phyloP scores from a whole-genome alignment of 2,797 vertebrate genomes.

The Sebastes aleutianus region DNA sequence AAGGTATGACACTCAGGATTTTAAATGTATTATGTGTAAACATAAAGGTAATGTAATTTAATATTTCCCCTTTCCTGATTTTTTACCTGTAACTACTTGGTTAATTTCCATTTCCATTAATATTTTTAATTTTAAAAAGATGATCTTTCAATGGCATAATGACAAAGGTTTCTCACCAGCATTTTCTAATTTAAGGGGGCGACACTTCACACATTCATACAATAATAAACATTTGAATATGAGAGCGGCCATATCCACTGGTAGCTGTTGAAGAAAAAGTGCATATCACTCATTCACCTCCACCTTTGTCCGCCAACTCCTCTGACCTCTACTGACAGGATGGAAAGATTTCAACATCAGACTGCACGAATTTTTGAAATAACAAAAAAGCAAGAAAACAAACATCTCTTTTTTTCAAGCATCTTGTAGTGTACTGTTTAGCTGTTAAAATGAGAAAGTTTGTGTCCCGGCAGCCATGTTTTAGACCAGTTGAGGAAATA shows the following conservation, averaged over 20 bases:
- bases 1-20: slow-evolving; percentile 82
- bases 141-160: background rate
- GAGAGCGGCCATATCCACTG: too few species aligned
- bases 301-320: background rate
- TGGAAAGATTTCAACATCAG: background rate
- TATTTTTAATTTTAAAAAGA: background rate
- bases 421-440: too few species aligned
- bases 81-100: background rate
- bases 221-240: background rate
- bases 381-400: background rate
- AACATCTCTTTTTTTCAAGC: background rate
- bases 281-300: too few species aligned
- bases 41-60: too few species aligned
- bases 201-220: background rate
- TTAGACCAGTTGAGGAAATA: too few species aligned
- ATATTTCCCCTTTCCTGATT: background rate
- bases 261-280: too few species aligned
- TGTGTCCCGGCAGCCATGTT: too few species aligned
- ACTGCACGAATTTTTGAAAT: background rate
- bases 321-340: background rate
- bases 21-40: too few species aligned
- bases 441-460: too few species aligned
- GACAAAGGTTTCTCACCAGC: background rate
- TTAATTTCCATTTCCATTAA: background rate
- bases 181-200: background rate